Percentiles rank a stretch among this genome's conserved stretches.
phyloP scores from a whole-genome alignment of 2,797 vertebrate genomes.

The Siniperca obscura region DNA sequence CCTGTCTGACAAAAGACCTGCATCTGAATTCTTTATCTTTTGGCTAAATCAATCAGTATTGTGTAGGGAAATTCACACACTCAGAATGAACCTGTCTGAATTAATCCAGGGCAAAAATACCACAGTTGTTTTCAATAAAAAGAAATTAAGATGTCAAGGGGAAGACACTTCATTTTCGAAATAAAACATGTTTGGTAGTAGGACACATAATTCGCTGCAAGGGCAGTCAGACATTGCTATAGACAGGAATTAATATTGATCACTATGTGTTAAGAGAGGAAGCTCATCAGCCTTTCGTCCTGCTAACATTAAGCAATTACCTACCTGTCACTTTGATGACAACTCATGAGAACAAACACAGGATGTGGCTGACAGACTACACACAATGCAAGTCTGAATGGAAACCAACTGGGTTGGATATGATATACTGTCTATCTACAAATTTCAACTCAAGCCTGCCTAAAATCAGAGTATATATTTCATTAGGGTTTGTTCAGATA shows the following conservation, averaged over 20 bases:
- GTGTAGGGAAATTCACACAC: neutral
- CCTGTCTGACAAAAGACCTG: slow-evolving; percentile 1
- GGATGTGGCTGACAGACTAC: slow-evolving; percentile 21
- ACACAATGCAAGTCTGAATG: neutral
- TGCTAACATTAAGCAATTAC: slow-evolving; percentile 58
- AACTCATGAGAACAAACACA: slow-evolving; percentile 38
- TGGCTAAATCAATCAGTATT: neutral
- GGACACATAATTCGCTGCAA: slow-evolving; percentile 40
- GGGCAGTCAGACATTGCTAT: slow-evolving; percentile 15
- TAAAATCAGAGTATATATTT: neutral
- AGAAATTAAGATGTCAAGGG: slow-evolving; percentile 40
- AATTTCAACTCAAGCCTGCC: neutral
- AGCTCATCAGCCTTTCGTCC: slow-evolving; percentile 42
- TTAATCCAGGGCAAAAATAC: slow-evolving; percentile 13
- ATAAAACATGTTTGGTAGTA: neutral
- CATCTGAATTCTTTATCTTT: slow-evolving; percentile 22
- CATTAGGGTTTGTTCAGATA: neutral
- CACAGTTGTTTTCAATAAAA: slow-evolving; percentile 6
- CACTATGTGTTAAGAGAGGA: slow-evolving; percentile 31
- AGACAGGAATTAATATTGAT: slow-evolving; percentile 46
- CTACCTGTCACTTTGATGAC: slow-evolving; percentile 50
- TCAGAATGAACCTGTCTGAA: slow-evolving; percentile 21
- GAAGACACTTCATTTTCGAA: slow-evolving; percentile 19
- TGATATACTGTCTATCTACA: neutral
- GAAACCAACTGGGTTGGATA: neutral